Conservation (phyloP, 1,140 invertebrate species). For the Drosophila simulans region DNA sequence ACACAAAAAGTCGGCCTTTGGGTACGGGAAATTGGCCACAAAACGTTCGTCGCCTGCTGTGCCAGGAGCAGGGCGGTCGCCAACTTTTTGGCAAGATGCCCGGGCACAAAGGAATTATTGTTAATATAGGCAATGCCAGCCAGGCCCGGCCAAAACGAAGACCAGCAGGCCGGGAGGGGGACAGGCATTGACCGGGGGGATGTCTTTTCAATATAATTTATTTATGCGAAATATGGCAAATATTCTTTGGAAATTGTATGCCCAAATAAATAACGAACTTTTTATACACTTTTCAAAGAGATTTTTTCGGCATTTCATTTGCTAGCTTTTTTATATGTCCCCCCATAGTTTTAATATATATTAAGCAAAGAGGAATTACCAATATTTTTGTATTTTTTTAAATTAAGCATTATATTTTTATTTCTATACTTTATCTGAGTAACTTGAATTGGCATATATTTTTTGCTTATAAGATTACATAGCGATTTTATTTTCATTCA, state of each 20-base stretch:
- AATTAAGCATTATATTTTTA: too few relatives aligned
- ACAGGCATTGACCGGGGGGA: conserved; percentile 25
- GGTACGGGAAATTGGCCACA: conserved; percentile 74
- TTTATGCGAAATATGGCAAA: conserved; percentile 70
- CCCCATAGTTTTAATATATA: too few relatives aligned
- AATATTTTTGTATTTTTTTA: too few relatives aligned
- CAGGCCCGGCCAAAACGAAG: conserved; percentile 39
- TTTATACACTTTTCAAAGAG: conserved; percentile 36
- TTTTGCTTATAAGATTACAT: background rate
- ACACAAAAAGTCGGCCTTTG: conserved; percentile 41
- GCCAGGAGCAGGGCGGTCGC: conserved; percentile 37
- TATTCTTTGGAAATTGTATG: conserved; percentile 48
- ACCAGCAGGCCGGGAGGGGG: conserved; percentile 17
- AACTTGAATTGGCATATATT: background rate
- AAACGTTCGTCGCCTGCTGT: conserved; percentile 76
- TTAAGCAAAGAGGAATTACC: too few relatives aligned
- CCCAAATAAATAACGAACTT: conserved; percentile 22
- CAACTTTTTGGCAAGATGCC: conserved; percentile 75
- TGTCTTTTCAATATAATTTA: conserved; percentile 63
- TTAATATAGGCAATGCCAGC: conserved; percentile 73
- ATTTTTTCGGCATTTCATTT: background rate
- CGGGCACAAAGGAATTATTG: conserved; percentile 75
- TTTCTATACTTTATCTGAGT: too few relatives aligned
- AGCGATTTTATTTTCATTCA: too few relatives aligned
- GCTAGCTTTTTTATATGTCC: too few relatives aligned